A percentile compares a stretch with the other conserved stretches of the same genome.
phyloP scores from a whole-genome alignment of 1,140 invertebrate genomes.

The Drosophila orena region DNA sequence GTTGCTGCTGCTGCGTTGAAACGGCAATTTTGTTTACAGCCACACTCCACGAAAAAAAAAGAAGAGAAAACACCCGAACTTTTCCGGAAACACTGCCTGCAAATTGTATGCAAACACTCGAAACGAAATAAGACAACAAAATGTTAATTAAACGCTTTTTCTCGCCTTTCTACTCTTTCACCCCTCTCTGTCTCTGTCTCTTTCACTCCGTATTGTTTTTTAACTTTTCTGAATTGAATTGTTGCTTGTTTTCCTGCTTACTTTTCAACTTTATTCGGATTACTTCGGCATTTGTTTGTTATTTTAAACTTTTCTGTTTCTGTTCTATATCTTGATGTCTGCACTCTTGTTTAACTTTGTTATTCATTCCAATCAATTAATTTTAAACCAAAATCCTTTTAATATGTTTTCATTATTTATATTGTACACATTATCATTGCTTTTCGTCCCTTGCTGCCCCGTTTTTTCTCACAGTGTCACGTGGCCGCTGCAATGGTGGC shows the following conservation, averaged over 20 bases:
- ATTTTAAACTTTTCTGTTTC: not conserved
- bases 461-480: constrained; percentile 65
- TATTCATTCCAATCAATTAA: too few species aligned
- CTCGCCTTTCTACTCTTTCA: constrained; percentile 16
- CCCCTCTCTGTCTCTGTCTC: constrained; percentile 1
- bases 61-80: constrained; percentile 21
- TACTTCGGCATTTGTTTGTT: not conserved
- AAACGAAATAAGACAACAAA: constrained; percentile 55
- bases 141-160: constrained; percentile 43
- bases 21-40: constrained; percentile 56
- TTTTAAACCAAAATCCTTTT: too few species aligned
- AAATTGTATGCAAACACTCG: constrained; percentile 65
- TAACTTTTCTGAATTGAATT: constrained; percentile 1
- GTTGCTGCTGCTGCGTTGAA: constrained; percentile 50
- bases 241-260: not conserved
- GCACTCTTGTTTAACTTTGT: too few species aligned
- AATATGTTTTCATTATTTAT: not conserved
- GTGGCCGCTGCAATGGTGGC: constrained; percentile 84
- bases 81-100: constrained; percentile 61
- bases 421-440: not conserved
- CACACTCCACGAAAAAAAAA: constrained; percentile 23
- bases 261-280: not conserved
- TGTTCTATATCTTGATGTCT: not conserved
- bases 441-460: not conserved
- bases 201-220: not conserved